phyloP scores from a whole-genome alignment of 2,888 invertebrate species.

The Chromoteleia sp. region DNA sequence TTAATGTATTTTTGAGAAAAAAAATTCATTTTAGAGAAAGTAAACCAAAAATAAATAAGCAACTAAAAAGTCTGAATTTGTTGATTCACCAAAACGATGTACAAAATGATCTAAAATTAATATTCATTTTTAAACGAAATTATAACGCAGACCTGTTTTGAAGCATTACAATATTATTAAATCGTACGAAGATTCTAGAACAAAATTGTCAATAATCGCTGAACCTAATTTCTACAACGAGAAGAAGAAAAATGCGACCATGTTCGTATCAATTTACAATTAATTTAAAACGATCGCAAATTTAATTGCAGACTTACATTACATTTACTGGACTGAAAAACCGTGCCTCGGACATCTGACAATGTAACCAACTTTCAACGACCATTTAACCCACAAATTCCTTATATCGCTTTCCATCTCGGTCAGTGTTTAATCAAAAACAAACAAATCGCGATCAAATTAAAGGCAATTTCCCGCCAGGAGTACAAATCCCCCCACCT shows the following conservation, averaged over 20 bases:
- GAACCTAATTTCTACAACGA: neutral
- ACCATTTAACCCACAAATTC: conserved; percentile 56
- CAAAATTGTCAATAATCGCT: conserved; percentile 1
- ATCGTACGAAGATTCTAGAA: conserved; percentile 7
- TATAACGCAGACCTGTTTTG: no score
- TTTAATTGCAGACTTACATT: conserved; percentile 47
- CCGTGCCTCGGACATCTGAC: conserved; percentile 24
- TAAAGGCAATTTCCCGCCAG: conserved; percentile 27
- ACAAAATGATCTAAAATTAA: no score
- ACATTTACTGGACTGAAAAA: conserved; percentile 35
- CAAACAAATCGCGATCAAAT: conserved; percentile 53
- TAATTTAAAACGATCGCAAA: conserved; percentile 39
- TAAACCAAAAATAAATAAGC: no score
- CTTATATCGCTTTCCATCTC: conserved; percentile 53
- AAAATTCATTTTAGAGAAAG: no score
- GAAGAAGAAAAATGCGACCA: conserved; percentile 17
- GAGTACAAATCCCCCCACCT: neutral
- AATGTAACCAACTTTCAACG: conserved; percentile 51
- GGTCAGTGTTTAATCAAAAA: conserved; percentile 52
- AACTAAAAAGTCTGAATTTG: no score
- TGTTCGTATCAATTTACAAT: conserved; percentile 41
- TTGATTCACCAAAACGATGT: no score
- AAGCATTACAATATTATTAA: neutral
- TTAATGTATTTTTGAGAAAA: no score
- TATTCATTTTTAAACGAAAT: no score